These are phyloP conservation scores for Eulemur macaco DNA, from an alignment of 2,113 vertebrate genomes.

Conservation along the genomic window DNA sequence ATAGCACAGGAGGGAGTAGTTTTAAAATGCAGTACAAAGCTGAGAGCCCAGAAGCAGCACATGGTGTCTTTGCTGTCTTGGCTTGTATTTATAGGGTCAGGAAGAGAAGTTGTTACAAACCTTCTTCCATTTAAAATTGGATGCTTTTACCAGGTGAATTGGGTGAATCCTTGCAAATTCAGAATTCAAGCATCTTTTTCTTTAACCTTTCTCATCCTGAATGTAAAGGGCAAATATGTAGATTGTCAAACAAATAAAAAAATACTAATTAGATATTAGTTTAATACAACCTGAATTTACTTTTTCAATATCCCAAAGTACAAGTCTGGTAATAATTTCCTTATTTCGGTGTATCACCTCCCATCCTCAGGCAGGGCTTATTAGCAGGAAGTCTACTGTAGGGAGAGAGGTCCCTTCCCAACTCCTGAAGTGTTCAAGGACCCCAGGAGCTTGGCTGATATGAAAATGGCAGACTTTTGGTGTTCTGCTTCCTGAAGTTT, in stretches of 20 bases:
- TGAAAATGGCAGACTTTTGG: neutral
- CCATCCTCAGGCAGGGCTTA: neutral
- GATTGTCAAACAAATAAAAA: neutral
- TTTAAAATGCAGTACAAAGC: slow-evolving; percentile 63
- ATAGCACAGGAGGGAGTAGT: slow-evolving; percentile 63
- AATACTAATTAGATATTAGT: slow-evolving; percentile 4
- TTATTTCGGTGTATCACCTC: neutral
- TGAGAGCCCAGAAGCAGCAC: slow-evolving; percentile 37
- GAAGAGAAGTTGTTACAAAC: slow-evolving; percentile 27
- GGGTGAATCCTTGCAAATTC: slow-evolving; percentile 19
- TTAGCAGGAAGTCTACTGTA: slow-evolving; percentile 6
- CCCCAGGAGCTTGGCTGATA: neutral
- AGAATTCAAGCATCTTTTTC: neutral
- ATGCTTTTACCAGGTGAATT: neutral
- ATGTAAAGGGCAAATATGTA: neutral
- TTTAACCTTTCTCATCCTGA: neutral
- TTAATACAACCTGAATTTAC: neutral
- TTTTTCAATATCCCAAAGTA: neutral
- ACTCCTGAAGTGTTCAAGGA: slow-evolving; percentile 14
- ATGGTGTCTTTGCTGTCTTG: neutral
- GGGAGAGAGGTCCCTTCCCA: neutral
- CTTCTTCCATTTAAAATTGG: slow-evolving; percentile 38
- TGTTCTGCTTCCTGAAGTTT: neutral
- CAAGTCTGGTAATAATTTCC: slow-evolving; percentile 16
- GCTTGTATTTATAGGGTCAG: slow-evolving; percentile 60